Percentiles rank a stretch among this genome's conserved stretches.
Evolutionary conservation across 2,888 invertebrate genomes (phyloP).

Genomic region (Leptura quadrifasciata): DNA sequence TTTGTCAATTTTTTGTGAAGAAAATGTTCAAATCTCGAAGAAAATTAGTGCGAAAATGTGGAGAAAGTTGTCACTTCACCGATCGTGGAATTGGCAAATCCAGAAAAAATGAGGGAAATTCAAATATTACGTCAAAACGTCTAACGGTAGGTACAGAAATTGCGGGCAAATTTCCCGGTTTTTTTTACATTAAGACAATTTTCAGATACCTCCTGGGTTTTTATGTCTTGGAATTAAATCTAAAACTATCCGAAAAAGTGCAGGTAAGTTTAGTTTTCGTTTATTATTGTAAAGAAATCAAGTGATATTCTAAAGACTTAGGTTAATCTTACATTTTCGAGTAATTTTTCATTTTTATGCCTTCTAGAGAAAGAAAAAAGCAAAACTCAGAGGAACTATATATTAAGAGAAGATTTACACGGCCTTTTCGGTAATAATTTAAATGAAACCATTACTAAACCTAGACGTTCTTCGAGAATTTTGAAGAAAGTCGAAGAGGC

Average conservation of each 20-base stretch:
- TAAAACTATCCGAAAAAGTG: conserved; percentile 43
- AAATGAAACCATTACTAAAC: conserved; percentile 34
- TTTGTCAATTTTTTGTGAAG: not conserved
- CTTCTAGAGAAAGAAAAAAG: conserved; percentile 38
- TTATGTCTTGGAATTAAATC: conserved; percentile 51
- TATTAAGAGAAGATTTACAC: conserved; percentile 56
- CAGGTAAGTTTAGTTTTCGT: conserved; percentile 47
- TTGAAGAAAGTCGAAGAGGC: conserved; percentile 43
- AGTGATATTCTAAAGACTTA: not conserved
- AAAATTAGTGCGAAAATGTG: conserved; percentile 42
- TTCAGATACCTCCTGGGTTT: conserved; percentile 56
- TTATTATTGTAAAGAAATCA: not conserved
- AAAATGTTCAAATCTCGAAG: conserved; percentile 42
- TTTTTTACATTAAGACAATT: conserved; percentile 29
- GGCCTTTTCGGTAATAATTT: conserved; percentile 50
- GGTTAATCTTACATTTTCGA: conserved; percentile 10
- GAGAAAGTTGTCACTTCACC: conserved; percentile 33
- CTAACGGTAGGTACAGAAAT: conserved; percentile 49
- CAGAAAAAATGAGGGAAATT: conserved; percentile 55
- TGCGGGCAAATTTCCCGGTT: conserved; percentile 24
- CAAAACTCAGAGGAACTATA: conserved; percentile 38
- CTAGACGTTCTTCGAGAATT: conserved; percentile 56
- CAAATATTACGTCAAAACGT: conserved; percentile 53
- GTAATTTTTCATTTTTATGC: conserved; percentile 20
- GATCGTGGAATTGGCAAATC: conserved; percentile 40